Conservation (phyloP, 2,113 vertebrate genomes). For the Myodes glareolus region DNA sequence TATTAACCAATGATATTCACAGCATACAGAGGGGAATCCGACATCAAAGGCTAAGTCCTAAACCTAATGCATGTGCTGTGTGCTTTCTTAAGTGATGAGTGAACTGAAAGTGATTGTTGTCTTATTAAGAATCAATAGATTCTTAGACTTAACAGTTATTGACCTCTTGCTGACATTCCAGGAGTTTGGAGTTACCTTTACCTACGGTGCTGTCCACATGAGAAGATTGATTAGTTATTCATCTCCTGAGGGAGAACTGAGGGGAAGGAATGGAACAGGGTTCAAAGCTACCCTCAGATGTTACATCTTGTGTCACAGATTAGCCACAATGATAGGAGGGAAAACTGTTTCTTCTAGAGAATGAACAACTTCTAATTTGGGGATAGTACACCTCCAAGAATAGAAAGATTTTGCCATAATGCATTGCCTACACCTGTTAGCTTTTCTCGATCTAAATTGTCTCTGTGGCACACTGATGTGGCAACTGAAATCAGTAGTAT, state of each 20-base stretch:
- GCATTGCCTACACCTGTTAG: no score
- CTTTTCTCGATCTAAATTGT: neutral
- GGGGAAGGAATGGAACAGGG: neutral
- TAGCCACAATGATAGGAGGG: neutral
- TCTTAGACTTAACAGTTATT: conserved; percentile 25
- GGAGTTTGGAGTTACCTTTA: neutral
- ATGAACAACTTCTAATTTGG: neutral
- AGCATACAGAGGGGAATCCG: no score
- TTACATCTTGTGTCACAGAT: neutral
- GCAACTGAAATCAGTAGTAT: neutral
- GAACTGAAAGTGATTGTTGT: conserved; percentile 20
- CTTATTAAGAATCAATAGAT: conserved; percentile 38
- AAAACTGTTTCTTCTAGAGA: neutral
- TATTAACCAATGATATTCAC: no score
- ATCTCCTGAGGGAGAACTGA: neutral
- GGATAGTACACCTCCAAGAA: neutral
- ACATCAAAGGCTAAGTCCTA: neutral
- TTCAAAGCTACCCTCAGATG: neutral
- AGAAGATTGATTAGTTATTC: neutral
- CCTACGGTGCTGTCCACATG: neutral
- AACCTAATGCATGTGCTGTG: neutral
- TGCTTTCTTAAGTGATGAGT: conserved; percentile 32
- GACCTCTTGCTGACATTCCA: neutral
- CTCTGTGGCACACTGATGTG: neutral
- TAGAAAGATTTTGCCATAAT: neutral